A percentile compares a stretch with the other conserved stretches of the same genome.
phyloP scores from a whole-genome alignment of 2,113 vertebrate genomes.

The Silurus meridionalis region DNA sequence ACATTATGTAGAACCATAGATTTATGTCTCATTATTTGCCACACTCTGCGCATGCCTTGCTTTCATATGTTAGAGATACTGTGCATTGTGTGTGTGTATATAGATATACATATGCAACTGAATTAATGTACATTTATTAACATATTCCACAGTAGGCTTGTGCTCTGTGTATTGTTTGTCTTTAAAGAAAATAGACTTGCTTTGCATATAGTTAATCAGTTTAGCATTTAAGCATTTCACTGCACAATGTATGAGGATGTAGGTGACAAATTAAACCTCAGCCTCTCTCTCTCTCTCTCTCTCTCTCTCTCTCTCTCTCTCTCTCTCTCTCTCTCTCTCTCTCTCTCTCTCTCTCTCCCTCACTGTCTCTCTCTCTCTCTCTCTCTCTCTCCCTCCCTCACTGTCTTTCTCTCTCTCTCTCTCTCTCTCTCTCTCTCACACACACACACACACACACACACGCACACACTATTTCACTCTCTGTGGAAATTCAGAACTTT shows the following conservation, averaged over 20 bases:
- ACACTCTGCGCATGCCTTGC: too few relatives aligned
- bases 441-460: background rate
- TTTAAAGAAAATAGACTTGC: background rate
- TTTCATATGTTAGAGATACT: too few relatives aligned
- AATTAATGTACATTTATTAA: background rate
- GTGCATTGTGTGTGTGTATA: too few relatives aligned
- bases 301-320: background rate
- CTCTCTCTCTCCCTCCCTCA: background rate
- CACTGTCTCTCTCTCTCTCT: background rate
- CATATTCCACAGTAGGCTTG: background rate
- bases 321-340: background rate
- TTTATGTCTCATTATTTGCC: background rate
- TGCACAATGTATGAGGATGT: background rate
- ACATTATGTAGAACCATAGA: background rate
- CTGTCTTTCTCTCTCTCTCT: background rate
- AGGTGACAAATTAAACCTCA: background rate
- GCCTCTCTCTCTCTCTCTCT: background rate
- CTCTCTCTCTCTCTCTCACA: background rate
- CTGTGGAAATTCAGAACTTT: conserved; percentile 34
- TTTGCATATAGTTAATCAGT: background rate
- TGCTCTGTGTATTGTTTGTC: background rate
- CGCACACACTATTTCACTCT: conserved; percentile 5
- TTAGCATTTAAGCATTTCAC: background rate
- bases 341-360: too few relatives aligned
- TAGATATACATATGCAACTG: too few relatives aligned